Evolutionary conservation across 1,140 invertebrate species (phyloP).

Genomic region (Nymphalis io): DNA sequence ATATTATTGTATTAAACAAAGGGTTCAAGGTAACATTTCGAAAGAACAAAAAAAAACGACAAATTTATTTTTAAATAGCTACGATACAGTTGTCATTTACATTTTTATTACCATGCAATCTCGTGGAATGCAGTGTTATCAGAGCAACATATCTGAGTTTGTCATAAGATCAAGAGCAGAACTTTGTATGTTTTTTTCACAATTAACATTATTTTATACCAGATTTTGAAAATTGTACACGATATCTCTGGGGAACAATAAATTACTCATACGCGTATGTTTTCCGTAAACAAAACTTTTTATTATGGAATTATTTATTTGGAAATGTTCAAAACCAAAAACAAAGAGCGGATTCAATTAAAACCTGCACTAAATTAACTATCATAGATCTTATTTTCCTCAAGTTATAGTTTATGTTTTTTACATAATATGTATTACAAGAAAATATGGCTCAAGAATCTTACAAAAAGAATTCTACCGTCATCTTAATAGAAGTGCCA

Average conservation of each 20-base stretch:
- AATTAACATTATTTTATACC: not conserved
- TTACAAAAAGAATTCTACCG: not conserved
- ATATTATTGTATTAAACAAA: too few relatives aligned
- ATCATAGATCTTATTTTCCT: too few relatives aligned
- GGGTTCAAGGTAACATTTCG: slow-evolving; percentile 7
- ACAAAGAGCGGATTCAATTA: too few relatives aligned
- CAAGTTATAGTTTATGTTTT: too few relatives aligned
- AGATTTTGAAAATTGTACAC: not conserved
- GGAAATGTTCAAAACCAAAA: too few relatives aligned
- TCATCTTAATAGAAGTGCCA: not conserved
- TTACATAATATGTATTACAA: too few relatives aligned
- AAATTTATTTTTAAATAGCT: slow-evolving; percentile 16
- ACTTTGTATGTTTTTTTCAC: not conserved
- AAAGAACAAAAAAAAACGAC: not conserved
- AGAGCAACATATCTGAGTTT: slow-evolving; percentile 22
- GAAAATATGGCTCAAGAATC: not conserved
- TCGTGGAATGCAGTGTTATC: slow-evolving; percentile 40
- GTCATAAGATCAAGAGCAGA: slow-evolving; percentile 2
- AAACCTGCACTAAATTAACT: too few relatives aligned
- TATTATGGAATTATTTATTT: too few relatives aligned
- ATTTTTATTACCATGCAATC: slow-evolving; percentile 36
- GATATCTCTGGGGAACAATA: too few relatives aligned
- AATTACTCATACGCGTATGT: too few relatives aligned
- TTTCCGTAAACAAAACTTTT: too few relatives aligned
- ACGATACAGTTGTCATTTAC: slow-evolving; percentile 34